Evolutionary conservation across 2,797 vertebrate genomes (phyloP).

Genomic region (Macropus fuliginosus): DNA sequence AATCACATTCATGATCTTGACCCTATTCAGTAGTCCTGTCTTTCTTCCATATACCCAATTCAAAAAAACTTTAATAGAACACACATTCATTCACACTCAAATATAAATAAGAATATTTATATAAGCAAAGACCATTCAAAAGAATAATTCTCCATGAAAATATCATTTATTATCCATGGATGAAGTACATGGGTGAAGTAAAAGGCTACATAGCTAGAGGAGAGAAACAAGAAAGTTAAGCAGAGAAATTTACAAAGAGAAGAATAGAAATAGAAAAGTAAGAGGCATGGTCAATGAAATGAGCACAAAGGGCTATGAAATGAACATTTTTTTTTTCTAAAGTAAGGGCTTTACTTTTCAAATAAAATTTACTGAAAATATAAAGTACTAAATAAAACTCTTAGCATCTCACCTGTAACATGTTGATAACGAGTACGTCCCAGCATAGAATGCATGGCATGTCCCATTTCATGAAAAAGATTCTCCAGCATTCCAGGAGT

Average conservation of each 20-base stretch:
- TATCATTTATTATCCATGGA: not conserved
- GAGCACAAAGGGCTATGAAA: not conserved
- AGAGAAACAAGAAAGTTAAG: not conserved
- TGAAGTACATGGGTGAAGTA: not conserved
- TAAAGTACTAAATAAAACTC: not conserved
- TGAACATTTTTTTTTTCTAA: not conserved
- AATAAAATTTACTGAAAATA: not conserved
- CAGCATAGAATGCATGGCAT: slow-evolving; percentile 99
- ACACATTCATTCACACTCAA: not conserved
- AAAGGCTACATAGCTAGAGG: not conserved
- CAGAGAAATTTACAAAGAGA: not conserved
- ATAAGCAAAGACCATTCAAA: not conserved
- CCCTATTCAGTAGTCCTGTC: not conserved
- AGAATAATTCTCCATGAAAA: not conserved
- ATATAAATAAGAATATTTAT: not conserved
- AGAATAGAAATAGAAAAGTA: not conserved
- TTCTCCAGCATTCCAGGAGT: slow-evolving; percentile 99
- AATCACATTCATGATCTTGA: not conserved
- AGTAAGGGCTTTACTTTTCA: not conserved
- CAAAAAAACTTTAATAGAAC: not conserved
- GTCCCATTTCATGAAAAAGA: slow-evolving; percentile 99
- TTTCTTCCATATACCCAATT: not conserved
- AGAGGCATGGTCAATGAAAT: not conserved
- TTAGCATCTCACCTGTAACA: slow-evolving; percentile 90
- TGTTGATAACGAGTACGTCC: slow-evolving; percentile 98